Conservation (phyloP, 2,113 vertebrate genomes). For the Dasypus novemcinctus region DNA sequence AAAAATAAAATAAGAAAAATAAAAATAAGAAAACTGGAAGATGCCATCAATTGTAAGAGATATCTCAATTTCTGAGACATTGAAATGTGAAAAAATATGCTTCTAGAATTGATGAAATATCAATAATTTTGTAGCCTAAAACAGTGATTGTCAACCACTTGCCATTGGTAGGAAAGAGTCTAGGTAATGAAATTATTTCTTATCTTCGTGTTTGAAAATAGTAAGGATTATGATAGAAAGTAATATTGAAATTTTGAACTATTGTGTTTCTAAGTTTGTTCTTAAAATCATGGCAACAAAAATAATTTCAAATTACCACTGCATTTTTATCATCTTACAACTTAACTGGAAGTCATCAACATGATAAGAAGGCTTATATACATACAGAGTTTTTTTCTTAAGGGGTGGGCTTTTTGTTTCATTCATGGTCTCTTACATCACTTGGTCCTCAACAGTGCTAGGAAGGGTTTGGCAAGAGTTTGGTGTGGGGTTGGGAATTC, state of each 20-base stretch:
- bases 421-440: background rate
- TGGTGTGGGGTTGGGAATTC: background rate
- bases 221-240: background rate
- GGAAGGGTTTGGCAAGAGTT: background rate
- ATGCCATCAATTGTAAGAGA: too few relatives aligned
- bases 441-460: background rate
- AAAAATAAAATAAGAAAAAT: too few relatives aligned
- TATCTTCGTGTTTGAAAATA: background rate
- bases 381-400: background rate
- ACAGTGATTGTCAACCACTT: background rate
- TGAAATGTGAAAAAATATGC: background rate
- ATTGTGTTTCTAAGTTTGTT: background rate
- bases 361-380: background rate
- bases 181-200: background rate
- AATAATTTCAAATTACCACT: background rate
- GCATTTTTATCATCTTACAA: background rate
- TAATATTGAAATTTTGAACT: background rate
- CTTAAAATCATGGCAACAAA: constrained; percentile 11
- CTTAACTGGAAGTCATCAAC: background rate
- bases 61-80: too few relatives aligned
- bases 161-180: background rate
- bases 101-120: background rate
- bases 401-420: background rate
- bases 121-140: background rate
- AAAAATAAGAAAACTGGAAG: too few relatives aligned